A percentile compares a stretch with the other conserved stretches of the same genome.
Evolutionary conservation across 1,140 invertebrate genomes (phyloP).

Genomic region (Drosophila mayri): DNA sequence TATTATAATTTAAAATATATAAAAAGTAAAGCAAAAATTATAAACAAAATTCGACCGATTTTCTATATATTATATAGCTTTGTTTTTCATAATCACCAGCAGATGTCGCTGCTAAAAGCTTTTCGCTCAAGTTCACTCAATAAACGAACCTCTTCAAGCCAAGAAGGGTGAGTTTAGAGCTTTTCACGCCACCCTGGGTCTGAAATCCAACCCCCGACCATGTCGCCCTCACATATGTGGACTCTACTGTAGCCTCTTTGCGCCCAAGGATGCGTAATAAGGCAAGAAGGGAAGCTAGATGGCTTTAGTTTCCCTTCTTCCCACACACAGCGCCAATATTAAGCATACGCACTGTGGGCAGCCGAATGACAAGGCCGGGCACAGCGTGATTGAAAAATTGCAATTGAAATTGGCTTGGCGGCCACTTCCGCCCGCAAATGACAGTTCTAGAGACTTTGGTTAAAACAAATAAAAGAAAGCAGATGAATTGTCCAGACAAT

Average conservation of each 20-base stretch:
- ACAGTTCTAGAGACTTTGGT: slow-evolving; percentile 17
- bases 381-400: slow-evolving; percentile 71
- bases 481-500: slow-evolving; percentile 30
- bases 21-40: neutral
- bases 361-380: slow-evolving; percentile 24
- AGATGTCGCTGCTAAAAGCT: slow-evolving; percentile 50
- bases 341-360: slow-evolving; percentile 49
- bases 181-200: neutral
- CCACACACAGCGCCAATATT: neutral
- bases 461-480: slow-evolving; percentile 13
- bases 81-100: neutral
- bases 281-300: too few relatives aligned
- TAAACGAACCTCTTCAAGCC: slow-evolving; percentile 25
- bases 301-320: neutral
- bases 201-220: neutral
- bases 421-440: slow-evolving; percentile 29
- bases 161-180: slow-evolving; percentile 14
- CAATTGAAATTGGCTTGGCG: slow-evolving; percentile 44
- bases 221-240: neutral
- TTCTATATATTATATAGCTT: too few relatives aligned
- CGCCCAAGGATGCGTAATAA: neutral
- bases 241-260: neutral
- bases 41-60: neutral
- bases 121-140: slow-evolving; percentile 7
- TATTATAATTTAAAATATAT: neutral